A percentile compares a stretch with the other conserved stretches of the same genome.
Conservation (phyloP, 2,888 invertebrate species). For the Hydriomena furcata region DNA sequence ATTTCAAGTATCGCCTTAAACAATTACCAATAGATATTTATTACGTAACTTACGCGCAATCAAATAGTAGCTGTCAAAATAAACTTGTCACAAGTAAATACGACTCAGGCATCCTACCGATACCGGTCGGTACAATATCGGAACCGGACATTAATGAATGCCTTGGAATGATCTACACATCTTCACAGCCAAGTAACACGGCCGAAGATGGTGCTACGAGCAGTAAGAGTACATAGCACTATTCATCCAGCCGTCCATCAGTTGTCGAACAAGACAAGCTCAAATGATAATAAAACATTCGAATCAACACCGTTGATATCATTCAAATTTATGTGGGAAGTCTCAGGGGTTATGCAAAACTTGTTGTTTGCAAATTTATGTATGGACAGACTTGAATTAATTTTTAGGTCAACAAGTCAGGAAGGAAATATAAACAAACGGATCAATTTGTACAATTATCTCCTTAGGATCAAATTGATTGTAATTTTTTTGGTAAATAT, state of each 20-base stretch:
- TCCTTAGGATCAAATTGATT: neutral
- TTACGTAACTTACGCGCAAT: too few relatives aligned
- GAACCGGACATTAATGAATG: too few relatives aligned
- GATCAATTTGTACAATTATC: constrained; percentile 1
- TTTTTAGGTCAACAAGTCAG: constrained; percentile 15
- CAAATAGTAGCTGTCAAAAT: too few relatives aligned
- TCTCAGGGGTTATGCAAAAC: constrained; percentile 22
- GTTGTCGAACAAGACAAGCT: constrained; percentile 38
- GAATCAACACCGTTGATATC: constrained; percentile 15
- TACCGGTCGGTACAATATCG: too few relatives aligned
- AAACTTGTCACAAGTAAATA: too few relatives aligned
- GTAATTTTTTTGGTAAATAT: neutral
- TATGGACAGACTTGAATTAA: constrained; percentile 15
- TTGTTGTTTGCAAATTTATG: constrained; percentile 18
- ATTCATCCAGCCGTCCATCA: constrained; percentile 44
- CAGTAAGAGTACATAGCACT: too few relatives aligned
- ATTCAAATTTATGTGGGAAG: constrained; percentile 30
- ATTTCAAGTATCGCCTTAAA: too few relatives aligned
- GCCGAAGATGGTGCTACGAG: constrained; percentile 39
- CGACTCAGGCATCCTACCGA: too few relatives aligned
- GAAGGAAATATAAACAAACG: constrained; percentile 4
- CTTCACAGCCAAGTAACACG: constrained; percentile 43
- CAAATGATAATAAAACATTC: constrained; percentile 36
- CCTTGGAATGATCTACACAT: too few relatives aligned
- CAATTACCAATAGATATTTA: too few relatives aligned